Base-by-base conservation (phyloP, 2,113 vertebrate genomes). In the Cynoglossus semilaevis region DNA sequence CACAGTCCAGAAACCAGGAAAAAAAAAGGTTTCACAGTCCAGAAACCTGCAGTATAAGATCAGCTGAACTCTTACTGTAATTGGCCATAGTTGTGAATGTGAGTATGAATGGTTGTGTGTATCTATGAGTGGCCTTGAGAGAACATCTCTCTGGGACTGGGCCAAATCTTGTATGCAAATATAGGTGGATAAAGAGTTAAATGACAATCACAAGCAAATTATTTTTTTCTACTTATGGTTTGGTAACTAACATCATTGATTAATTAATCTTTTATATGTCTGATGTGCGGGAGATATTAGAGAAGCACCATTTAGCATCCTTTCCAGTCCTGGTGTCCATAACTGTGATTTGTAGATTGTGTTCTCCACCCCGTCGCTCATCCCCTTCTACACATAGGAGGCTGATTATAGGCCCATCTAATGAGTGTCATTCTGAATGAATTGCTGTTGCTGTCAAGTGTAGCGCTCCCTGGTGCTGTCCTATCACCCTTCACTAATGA, bases 361-460 rank as follows among this genome's bases (percentile, higher is more conserved):
- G 61, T 64, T 71, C 57, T 34, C 10, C 38, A 11, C 34, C 36
- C 60, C 66, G 61, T 66, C 48, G 29, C 70, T 72, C 73, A 76
- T 77, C 66, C 53, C 45, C 22, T 46, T 52, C 53, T 58, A 57
- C 35, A 50, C 63, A 54, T 72, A 65, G 56, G 57, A 62, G 45
- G 66, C 50, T 70, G 79, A 86, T 85, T 78, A 69, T 47, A 67
- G 51, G 64, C 47, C 63, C 44, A 60, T 63, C 79, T 85, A 84
- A 85, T 82, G 77, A 79, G 72, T 73, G 76, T 84, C 75, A 66
- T 34, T 73, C 71, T 45, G 53, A 81, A 83, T 80, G 74, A 86
- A 77, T 64, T 67, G 67, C 67, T 50, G 4, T 11, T 58, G 57
- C 64, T 74, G 69, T 68, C 68, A 77, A 56, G 68, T 72, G 76